These are phyloP conservation scores for Eurytoma californica DNA, from an alignment of 2,888 invertebrate genomes.

Conservation along the genomic window DNA sequence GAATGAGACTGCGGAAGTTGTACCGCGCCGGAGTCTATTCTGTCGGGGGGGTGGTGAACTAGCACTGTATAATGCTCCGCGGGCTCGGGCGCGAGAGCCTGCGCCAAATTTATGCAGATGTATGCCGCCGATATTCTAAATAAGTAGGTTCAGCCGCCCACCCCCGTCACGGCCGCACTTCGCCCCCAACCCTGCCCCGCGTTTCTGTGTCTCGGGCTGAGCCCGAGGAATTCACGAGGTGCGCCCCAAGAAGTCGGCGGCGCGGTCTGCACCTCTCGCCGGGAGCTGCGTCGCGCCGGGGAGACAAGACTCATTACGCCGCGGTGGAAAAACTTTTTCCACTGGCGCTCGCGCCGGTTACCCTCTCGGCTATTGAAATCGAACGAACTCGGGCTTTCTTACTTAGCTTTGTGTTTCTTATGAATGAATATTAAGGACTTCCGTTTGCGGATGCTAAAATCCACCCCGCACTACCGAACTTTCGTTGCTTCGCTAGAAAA, in stretches of 20 bases:
- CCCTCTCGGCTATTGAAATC: too few species aligned
- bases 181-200: too few species aligned
- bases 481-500: too few species aligned
- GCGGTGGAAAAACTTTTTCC: slow-evolving; percentile 16
- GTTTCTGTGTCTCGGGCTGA: not conserved
- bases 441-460: too few species aligned
- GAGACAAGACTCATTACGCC: slow-evolving; percentile 48
- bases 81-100: slow-evolving; percentile 69
- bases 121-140: slow-evolving; percentile 75
- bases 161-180: too few species aligned
- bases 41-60: slow-evolving; percentile 52
- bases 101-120: slow-evolving; percentile 74
- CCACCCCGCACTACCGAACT: too few species aligned
- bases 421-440: too few species aligned
- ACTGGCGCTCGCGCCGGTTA: too few species aligned
- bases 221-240: slow-evolving; percentile 27
- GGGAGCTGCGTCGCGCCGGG: not conserved
- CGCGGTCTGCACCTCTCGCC: not conserved
- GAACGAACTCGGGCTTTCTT: too few species aligned
- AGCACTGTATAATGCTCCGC: slow-evolving; percentile 64
- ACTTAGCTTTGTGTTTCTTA: too few species aligned
- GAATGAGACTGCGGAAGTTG: slow-evolving; percentile 62
- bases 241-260: not conserved
- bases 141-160: slow-evolving; percentile 69
- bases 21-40: slow-evolving; percentile 56